Evolutionary conservation across 2,888 invertebrate species (phyloP).

Genomic region (Metellina segmentata): DNA sequence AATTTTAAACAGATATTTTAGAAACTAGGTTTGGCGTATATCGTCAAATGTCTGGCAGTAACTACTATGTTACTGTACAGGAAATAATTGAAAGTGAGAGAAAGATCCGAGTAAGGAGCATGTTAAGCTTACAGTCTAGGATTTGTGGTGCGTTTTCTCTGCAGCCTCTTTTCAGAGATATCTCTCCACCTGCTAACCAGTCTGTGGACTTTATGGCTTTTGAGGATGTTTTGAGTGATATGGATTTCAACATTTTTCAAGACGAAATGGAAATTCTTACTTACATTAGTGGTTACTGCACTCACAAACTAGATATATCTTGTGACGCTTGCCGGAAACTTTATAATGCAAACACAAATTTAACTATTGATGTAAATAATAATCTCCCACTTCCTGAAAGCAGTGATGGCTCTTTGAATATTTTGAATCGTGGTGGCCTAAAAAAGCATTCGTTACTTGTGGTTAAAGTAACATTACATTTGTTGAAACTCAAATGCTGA

Average conservation of each 20-base stretch:
- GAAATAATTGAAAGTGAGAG: constrained; percentile 36
- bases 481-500: too few relatives aligned
- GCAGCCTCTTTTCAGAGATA: not conserved
- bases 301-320: not conserved
- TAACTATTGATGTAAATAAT: not conserved
- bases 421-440: not conserved
- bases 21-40: constrained; percentile 24
- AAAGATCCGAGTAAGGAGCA: constrained; percentile 21
- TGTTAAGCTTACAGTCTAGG: too few relatives aligned
- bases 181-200: not conserved
- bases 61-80: constrained; percentile 31
- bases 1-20: constrained; percentile 33
- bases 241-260: not conserved
- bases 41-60: constrained; percentile 45
- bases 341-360: not conserved
- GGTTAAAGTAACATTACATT: not conserved
- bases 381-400: not conserved
- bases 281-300: not conserved
- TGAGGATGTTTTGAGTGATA: not conserved
- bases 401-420: too few relatives aligned
- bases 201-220: not conserved
- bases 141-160: not conserved
- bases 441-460: not conserved
- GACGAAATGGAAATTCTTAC: not conserved
- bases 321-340: not conserved